Percentiles rank a stretch among this genome's conserved stretches.
Conservation (phyloP, 2,888 invertebrate genomes). For the Agrotis ipsilon region DNA sequence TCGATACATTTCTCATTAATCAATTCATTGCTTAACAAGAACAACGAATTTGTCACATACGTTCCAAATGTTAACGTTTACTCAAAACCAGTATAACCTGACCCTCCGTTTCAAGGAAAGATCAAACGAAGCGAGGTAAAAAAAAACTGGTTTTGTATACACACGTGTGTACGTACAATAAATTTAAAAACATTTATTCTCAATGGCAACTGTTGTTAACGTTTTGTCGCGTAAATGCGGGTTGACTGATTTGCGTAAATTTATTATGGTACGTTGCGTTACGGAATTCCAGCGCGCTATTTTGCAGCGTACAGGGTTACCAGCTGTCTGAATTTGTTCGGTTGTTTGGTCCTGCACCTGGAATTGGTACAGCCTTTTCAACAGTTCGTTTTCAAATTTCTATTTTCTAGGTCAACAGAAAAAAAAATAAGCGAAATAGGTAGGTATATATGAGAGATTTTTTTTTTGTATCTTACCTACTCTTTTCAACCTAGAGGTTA, state of each 20-base stretch:
- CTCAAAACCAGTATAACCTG: too few species aligned
- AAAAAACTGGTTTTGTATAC: too few species aligned
- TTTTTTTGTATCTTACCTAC: too few species aligned
- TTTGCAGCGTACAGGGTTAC: conserved; percentile 15
- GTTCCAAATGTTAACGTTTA: background rate
- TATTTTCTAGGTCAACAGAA: too few species aligned
- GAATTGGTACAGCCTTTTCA: too few species aligned
- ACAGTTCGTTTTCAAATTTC: too few species aligned
- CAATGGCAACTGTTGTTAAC: conserved; percentile 41
- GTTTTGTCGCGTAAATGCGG: conserved; percentile 52
- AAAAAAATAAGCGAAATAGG: too few species aligned
- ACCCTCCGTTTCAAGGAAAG: too few species aligned
- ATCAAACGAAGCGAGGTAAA: too few species aligned
- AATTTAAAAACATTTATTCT: conserved; percentile 57
- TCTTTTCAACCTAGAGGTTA: too few species aligned
- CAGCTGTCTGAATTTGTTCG: background rate
- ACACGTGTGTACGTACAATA: conserved; percentile 12
- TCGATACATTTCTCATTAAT: conserved; percentile 52
- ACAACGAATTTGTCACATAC: conserved; percentile 27
- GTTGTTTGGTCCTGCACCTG: background rate
- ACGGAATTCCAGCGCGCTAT: conserved; percentile 39
- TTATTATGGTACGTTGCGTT: conserved; percentile 48
- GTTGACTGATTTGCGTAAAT: conserved; percentile 66
- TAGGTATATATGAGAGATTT: too few species aligned
- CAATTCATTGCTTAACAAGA: conserved; percentile 49